Evolutionary conservation across 2,888 invertebrate genomes (phyloP), one percentile per base, ranked within the genome.

Genomic region (Eupeodes luniger): DNA sequence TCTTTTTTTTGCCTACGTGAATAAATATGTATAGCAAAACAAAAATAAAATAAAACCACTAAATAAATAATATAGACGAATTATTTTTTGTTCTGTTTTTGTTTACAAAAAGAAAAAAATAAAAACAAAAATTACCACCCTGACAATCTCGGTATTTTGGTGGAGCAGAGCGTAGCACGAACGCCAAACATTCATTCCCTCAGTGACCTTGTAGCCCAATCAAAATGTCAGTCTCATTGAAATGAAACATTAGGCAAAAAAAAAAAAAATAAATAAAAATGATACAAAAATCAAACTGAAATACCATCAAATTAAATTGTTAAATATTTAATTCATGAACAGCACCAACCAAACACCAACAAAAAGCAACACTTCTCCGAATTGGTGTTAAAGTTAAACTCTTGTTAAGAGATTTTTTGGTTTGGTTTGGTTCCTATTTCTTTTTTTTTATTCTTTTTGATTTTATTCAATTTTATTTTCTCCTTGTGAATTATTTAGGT

Each of bases 241-340:
- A 87, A 82, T 79, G 70, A 87, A 76, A 19, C 57, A 70, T 51
- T 69, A 40, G 53, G 27, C 49, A 34, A 12, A 34, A 59, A 62
- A 62, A 62, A 40, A 62, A 40, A 1, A 19, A 19, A 19, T 19
- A 19, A 5, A 12, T n/a, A 44, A 44, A 44, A 6, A 6, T 9
- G 14, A 34, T 19, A 16, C 40, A 51, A 67, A 67, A 51, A 49
- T 27, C 27, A 27, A 27, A 27, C 27, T 27, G 27, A 53, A 67
- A 51, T 1, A 19, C 49, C 34, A 70, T 55, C 64, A 67, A 87
- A 87, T 87, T 80, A 76, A 77, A 76, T 79, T 61, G 77, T 81
- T 77, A 77, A 79, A 87, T 83, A 87, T 86, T 86, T 80, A 87
- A 87, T 77, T 83, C 86, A 83, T 83, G 77, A 83, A 70, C 66